Base-by-base conservation (phyloP, 2,888 invertebrate genomes). In the Ichneumon xanthorius region DNA sequence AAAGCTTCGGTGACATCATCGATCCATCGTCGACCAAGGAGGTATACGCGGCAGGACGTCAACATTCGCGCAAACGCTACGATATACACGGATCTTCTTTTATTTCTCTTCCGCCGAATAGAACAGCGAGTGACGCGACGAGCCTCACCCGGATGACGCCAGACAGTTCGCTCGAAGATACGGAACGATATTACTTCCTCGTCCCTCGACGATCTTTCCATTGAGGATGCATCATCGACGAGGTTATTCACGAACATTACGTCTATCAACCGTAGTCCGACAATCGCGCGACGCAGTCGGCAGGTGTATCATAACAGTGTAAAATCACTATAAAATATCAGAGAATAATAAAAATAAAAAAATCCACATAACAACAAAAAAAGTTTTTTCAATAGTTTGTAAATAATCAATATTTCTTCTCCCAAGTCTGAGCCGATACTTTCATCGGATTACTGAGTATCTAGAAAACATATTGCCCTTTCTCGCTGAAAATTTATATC, bases 71-170 rank as follows among this genome's bases (percentile, higher is more conserved):
- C 19, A 16, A 63, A 72, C 72, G 63, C 26, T 33, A 33, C 5
- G 9, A n/a, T 73, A 73, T 45, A 75, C 11, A 22, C 50, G 30
- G 50, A 26, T 1, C 19, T 14, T 50, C 26, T 22, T 14, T 58
- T 37, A 68, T 37, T 78, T 71, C 71, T 61, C 14, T 61, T 61
- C 63, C 75, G 65, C 63, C 72, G 71, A 85, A 87, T 88, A 89
- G 89, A 92, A 91, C 33, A 33, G n/a, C 63, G 45, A 75, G 63
- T 70, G 58, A 73, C 58, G 68, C 73, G 73, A 73, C 22, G n/a
- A 55, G 30, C 14, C 37, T 61, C 40, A 16, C 50, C 50, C 65
- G 26, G 9, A 65, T 65, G 65, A 76, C 65, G 65, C 50, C 19
- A 65, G 33, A 22, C 63, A 37, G 30, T 70, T 65, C 22, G 45